Base-by-base conservation (phyloP, 1,140 invertebrate species). In the Phthorimaea operculella region DNA sequence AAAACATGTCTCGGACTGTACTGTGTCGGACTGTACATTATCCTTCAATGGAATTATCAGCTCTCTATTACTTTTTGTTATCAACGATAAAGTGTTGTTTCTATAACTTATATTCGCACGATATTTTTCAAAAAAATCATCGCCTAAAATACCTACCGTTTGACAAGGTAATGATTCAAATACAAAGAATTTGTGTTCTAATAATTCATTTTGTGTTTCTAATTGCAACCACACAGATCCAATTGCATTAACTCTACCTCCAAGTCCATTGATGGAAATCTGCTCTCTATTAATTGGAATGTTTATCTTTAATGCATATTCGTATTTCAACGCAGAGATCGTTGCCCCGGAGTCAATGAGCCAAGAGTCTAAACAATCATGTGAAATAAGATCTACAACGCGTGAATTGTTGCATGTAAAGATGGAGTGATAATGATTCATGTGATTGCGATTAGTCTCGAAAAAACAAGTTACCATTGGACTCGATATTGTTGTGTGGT, bases 91-190 rank as follows among this genome's bases (percentile, higher is more conserved):
- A 42, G 33, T 57, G 39, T 52, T 57, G 34, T 34, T 44, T 10
- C 50, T 33, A 51, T 54, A 64, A 36, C 62, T 48, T 21, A 64
- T 39, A 11, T 33, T 47, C 15, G 54, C 42, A 21, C 52, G 34
- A 52, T 53, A 63, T 52, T 57, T 65, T 10, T 14, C 49, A 16
- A 66, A 55, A 47, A 64, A 68, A 9, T 68, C 65, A 34, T 55
- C 49, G n/a, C 65, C 65, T n/a, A 64, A 33, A 45, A 64, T 68
- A 8, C 65, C 60, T 54, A 44, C 33, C 1, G 54, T 52, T 44
- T 52, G 48, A 57, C 55, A 59, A 14, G 65, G 60, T 47, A 68
- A 33, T n/a, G 28, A 52, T 51, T 60, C 15, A 34, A 68, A 62
- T 33, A 64, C 51, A 62, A 54, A 60, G 51, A 68, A 64, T 28